phyloP scores from a whole-genome alignment of 1,140 invertebrate species.

The Dreissena rostriformis region DNA sequence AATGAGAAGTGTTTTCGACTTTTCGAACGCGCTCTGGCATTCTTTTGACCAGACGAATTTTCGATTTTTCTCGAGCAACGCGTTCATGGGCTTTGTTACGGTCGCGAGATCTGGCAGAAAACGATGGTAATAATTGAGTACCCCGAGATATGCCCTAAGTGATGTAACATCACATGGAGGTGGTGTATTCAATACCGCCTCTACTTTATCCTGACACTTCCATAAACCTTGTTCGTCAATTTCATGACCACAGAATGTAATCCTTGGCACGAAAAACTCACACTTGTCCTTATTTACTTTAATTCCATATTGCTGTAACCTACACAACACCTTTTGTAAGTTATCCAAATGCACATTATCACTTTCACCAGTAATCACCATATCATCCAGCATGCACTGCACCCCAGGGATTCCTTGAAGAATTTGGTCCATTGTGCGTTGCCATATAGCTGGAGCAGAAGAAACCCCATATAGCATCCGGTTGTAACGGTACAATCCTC shows the following conservation, averaged over 20 bases:
- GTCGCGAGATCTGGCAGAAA: conserved; percentile 14
- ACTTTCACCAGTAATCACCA: conserved; percentile 45
- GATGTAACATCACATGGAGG: neutral
- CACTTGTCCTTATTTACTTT: conserved; percentile 34
- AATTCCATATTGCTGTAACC: conserved; percentile 7
- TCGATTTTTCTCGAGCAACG: neutral
- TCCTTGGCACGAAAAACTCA: conserved; percentile 8
- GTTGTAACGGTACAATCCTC: conserved; percentile 56
- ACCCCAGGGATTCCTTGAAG: conserved; percentile 62
- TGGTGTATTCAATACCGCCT: neutral
- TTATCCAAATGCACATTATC: conserved; percentile 18
- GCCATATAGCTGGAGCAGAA: conserved; percentile 82
- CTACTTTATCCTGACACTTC: neutral
- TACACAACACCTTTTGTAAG: conserved; percentile 17
- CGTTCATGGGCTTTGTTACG: neutral
- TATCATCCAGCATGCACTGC: conserved; percentile 60
- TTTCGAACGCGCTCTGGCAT: conserved; percentile 2
- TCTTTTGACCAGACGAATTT: neutral
- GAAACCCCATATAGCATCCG: conserved; percentile 59
- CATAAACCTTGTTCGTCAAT: conserved; percentile 25
- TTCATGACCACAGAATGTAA: conserved; percentile 33
- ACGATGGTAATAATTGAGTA: conserved; percentile 3
- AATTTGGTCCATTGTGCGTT: conserved; percentile 80
- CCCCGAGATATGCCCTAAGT: conserved; percentile 10
- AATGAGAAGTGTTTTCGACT: conserved; percentile 41